Evolutionary conservation across 2,797 vertebrate genomes (phyloP).

Genomic region (Pseudotriccus pelzelni): DNA sequence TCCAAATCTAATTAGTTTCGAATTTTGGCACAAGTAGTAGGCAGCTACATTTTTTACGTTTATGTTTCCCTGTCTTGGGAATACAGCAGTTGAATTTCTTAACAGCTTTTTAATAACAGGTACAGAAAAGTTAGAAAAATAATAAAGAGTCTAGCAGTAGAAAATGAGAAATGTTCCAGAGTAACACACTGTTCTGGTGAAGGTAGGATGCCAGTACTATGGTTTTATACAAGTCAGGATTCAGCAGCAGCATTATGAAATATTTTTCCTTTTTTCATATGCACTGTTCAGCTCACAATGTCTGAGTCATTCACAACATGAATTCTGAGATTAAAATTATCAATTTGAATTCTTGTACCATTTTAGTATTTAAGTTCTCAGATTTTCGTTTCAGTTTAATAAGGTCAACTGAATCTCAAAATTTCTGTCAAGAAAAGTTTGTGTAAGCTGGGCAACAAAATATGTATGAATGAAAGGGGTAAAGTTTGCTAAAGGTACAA

Average conservation of each 20-base stretch:
- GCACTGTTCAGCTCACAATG: neutral
- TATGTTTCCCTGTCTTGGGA: neutral
- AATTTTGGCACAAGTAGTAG: neutral
- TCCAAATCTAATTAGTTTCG: neutral
- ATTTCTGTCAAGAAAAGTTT: neutral
- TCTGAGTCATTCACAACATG: neutral
- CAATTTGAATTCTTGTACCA: neutral
- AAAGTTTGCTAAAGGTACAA: neutral
- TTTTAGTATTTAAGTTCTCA: neutral
- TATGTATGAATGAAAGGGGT: neutral
- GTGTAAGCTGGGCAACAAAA: neutral
- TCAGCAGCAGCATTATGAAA: neutral
- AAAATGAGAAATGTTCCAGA: neutral
- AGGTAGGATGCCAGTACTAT: rapidly evolving
- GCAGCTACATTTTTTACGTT: neutral
- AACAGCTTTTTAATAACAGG: neutral
- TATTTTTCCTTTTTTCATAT: neutral
- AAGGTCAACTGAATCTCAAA: neutral
- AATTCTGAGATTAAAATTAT: neutral
- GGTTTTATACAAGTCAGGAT: neutral
- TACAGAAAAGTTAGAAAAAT: neutral
- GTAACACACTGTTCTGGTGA: neutral
- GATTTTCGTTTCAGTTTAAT: neutral
- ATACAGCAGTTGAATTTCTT: neutral
- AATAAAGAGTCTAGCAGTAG: neutral